These are phyloP conservation scores for Epizoanthus rinbou DNA, from an alignment of 92 coral and sea anemone genomes.

Conservation along the genomic window DNA sequence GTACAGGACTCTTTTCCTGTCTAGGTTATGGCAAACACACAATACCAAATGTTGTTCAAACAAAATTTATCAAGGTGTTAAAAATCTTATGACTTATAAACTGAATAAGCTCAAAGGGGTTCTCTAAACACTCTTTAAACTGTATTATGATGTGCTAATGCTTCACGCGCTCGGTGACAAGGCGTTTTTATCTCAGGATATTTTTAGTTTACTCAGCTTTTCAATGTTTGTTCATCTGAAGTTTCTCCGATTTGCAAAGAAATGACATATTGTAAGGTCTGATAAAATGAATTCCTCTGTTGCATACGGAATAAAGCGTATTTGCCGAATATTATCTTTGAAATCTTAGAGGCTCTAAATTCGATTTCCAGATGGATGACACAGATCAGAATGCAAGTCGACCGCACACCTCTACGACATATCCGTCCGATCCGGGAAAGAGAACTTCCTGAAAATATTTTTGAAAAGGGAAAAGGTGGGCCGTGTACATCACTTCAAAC, in stretches of 20 bases:
- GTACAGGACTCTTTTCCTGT: constrained; percentile 16
- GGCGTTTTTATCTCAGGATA: not conserved
- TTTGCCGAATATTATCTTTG: constrained; percentile 48
- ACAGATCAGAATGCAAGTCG: constrained; percentile 29
- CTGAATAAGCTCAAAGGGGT: constrained; percentile 41
- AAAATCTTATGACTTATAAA: constrained; percentile 6
- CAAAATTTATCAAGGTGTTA: constrained; percentile 37
- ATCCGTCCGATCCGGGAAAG: constrained; percentile 47
- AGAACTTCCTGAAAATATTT: constrained; percentile 30
- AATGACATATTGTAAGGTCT: constrained; percentile 18
- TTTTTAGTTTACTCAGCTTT: not conserved
- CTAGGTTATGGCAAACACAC: constrained; percentile 11
- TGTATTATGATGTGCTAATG: constrained; percentile 31
- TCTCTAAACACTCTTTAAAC: constrained; percentile 28
- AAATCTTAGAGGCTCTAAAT: constrained; percentile 43
- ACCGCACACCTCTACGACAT: constrained; percentile 48
- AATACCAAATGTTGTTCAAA: constrained; percentile 31
- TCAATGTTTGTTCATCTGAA: constrained; percentile 22
- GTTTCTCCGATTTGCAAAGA: not conserved
- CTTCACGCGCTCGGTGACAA: constrained; percentile 9
- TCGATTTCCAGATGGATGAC: constrained; percentile 43
- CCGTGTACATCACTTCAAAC: constrained; percentile 10
- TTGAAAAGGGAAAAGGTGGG: constrained; percentile 45
- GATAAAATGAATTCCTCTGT: constrained; percentile 44
- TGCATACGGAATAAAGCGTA: constrained; percentile 11